phyloP scores from a whole-genome alignment of 1,140 invertebrate genomes.

The Gyrodactylus bullatarudis region DNA sequence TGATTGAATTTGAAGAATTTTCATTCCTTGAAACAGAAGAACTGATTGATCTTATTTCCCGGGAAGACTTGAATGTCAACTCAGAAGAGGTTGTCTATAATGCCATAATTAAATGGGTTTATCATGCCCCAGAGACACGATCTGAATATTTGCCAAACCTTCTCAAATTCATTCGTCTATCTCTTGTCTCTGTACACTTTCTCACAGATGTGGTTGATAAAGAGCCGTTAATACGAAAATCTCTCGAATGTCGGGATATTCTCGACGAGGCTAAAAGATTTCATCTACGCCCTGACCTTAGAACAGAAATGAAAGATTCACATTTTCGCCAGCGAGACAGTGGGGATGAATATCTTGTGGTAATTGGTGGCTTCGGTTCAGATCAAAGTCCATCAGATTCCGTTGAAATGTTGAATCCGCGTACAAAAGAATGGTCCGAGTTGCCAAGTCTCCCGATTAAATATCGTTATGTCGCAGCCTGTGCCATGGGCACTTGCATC shows the following conservation, averaged over 20 bases:
- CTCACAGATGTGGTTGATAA: conserved; percentile 15
- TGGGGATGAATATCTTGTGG: conserved; percentile 11
- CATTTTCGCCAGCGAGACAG: conserved; percentile 13
- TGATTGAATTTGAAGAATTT: conserved; percentile 15
- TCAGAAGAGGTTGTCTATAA: conserved; percentile 24
- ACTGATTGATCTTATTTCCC: conserved; percentile 14
- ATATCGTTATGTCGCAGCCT: conserved; percentile 16
- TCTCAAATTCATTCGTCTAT: conserved; percentile 6
- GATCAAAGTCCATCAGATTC: conserved; percentile 15
- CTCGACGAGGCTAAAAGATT: conserved; percentile 16
- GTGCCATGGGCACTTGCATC: conserved; percentile 24
- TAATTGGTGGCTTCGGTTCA: conserved; percentile 15
- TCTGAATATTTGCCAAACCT: conserved; percentile 6
- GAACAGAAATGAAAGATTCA: conserved; percentile 12
- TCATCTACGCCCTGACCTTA: conserved; percentile 15
- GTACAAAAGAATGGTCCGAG: conserved; percentile 13
- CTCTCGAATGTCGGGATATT: conserved; percentile 14
- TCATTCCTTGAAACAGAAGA: conserved; percentile 13
- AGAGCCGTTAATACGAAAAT: conserved; percentile 12
- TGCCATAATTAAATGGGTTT: conserved; percentile 9
- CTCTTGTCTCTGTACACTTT: conserved; percentile 13
- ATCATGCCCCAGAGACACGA: conserved; percentile 3
- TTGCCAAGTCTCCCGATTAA: conserved; percentile 13
- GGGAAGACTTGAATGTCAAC: conserved; percentile 16
- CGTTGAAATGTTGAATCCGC: conserved; percentile 16